These are phyloP conservation scores for Platysternon megacephalum DNA, from an alignment of 2,113 vertebrate species.

Conservation along the genomic window DNA sequence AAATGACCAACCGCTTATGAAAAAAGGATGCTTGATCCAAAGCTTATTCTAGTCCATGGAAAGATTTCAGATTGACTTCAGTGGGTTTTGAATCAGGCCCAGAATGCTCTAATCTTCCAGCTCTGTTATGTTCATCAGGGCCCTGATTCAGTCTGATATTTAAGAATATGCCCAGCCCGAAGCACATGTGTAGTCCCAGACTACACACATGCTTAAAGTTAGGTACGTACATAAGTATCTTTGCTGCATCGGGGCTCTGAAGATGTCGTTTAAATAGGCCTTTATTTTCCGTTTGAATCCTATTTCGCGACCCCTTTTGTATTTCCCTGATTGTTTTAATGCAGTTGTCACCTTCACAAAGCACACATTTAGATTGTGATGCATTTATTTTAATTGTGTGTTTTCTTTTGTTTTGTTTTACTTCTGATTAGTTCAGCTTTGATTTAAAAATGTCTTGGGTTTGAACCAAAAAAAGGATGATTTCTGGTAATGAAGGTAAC, in stretches of 20 bases:
- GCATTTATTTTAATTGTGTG: constrained; percentile 6
- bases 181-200: not conserved
- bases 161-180: not conserved
- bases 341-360: not conserved
- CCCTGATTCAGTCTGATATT: not conserved
- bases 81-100: not conserved
- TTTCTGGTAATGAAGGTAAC: constrained; percentile 26
- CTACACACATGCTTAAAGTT: not conserved
- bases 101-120: rapidly evolving
- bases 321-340: not conserved
- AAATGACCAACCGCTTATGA: constrained; percentile 11
- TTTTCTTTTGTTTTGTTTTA: not conserved
- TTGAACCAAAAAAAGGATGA: constrained; percentile 5
- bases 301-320: not conserved
- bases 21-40: not conserved
- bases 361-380: not conserved
- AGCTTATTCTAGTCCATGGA: not conserved
- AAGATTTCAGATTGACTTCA: not conserved
- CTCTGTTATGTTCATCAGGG: rapidly evolving
- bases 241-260: not conserved
- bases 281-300: not conserved
- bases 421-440: constrained; percentile 31
- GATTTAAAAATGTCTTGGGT: not conserved
- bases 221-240: not conserved
- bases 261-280: not conserved